Conservation (phyloP, 1,140 invertebrate genomes). For the Aphis craccivora region DNA sequence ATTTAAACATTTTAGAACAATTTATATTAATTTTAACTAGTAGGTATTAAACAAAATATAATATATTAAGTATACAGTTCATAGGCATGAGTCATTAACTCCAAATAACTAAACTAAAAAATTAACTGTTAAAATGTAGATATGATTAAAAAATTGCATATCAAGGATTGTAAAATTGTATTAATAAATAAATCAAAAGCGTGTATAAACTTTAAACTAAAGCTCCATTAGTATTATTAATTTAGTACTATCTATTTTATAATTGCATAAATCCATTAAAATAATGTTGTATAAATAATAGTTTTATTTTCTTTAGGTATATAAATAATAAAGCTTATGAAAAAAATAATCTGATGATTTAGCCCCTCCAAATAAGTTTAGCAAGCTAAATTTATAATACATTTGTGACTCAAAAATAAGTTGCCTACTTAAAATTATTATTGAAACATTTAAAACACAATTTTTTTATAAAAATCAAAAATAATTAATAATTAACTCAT, state of each 20-base stretch:
- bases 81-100: too few relatives aligned
- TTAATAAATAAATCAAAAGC: neutral
- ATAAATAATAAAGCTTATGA: neutral
- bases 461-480: neutral
- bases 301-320: neutral
- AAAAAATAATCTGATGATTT: neutral
- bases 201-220: neutral
- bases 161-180: neutral
- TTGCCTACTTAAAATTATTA: neutral
- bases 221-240: neutral
- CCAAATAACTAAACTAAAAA: neutral
- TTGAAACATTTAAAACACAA: neutral
- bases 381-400: neutral
- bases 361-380: neutral
- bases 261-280: neutral
- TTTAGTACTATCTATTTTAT: neutral
- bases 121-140: neutral
- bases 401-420: neutral
- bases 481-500: neutral
- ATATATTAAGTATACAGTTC: neutral
- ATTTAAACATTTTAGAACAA: neutral
- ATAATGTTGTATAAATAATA: neutral
- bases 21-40: neutral
- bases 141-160: too few relatives aligned
- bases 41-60: conserved; percentile 53